These are phyloP conservation scores for Bombus sylvicola DNA, from an alignment of 1,140 invertebrate species.

Conservation along the genomic window DNA sequence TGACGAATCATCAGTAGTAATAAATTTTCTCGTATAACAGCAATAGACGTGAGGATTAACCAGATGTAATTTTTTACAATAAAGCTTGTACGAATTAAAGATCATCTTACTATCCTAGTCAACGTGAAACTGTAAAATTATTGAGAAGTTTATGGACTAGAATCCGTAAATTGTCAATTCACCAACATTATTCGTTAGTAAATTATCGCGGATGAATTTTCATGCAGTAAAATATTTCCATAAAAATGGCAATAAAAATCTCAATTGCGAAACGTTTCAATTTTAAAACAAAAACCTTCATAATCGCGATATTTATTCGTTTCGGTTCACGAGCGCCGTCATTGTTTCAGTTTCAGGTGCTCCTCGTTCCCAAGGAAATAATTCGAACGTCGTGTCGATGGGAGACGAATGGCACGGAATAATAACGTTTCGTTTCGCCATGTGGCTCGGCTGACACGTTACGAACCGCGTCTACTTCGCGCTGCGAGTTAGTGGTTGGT, in stretches of 20 bases:
- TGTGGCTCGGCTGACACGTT: slow-evolving; percentile 33
- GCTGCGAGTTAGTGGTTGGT: slow-evolving; percentile 7
- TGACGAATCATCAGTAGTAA: too few relatives aligned
- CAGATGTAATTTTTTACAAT: too few relatives aligned
- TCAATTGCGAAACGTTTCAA: not conserved
- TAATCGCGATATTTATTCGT: not conserved
- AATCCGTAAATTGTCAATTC: too few relatives aligned
- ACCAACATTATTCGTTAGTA: too few relatives aligned
- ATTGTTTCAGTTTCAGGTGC: not conserved
- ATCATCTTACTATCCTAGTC: too few relatives aligned
- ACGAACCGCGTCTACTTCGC: slow-evolving; percentile 45
- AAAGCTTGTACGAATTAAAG: too few relatives aligned
- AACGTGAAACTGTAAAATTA: too few relatives aligned
- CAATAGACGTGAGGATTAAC: too few relatives aligned
- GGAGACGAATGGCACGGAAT: slow-evolving; percentile 36
- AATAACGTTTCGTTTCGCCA: slow-evolving; percentile 36
- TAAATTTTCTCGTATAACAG: too few relatives aligned
- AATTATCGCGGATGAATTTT: not conserved
- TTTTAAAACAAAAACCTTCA: not conserved
- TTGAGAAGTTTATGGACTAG: too few relatives aligned
- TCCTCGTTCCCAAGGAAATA: not conserved
- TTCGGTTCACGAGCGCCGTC: not conserved
- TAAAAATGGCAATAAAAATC: not conserved
- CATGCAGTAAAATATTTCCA: not conserved
- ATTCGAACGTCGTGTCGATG: slow-evolving; percentile 21